These are phyloP conservation scores for Alcedo quadribrachys DNA, from an alignment of 2,797 vertebrate genomes.

Conservation along the genomic window DNA sequence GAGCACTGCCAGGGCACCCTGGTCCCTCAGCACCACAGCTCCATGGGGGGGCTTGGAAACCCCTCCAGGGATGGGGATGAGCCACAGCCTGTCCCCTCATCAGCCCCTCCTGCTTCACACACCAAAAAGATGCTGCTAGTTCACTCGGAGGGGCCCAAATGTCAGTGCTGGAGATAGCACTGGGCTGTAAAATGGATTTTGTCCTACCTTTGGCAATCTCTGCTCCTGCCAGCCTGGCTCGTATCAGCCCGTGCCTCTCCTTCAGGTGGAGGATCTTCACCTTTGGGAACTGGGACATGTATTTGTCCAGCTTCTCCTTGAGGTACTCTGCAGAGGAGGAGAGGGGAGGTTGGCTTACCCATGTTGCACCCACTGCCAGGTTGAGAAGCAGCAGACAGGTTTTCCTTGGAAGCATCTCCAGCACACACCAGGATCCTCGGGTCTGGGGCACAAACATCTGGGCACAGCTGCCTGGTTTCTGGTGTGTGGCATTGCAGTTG, in stretches of 20 bases:
- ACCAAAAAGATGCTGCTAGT: accelerated
- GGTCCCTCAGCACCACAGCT: neutral
- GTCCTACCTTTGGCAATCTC: conserved; percentile 86
- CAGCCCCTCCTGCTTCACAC: neutral
- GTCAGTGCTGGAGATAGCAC: accelerated
- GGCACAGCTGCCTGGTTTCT: neutral
- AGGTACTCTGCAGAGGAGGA: conserved; percentile 82
- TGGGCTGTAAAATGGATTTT: accelerated
- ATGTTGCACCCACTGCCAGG: accelerated
- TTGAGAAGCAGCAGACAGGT: accelerated
- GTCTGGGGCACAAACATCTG: neutral
- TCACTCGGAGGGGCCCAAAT: accelerated
- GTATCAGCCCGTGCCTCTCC: conserved; percentile 93
- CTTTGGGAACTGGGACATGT: conserved; percentile 91
- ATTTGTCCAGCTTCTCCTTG: conserved; percentile 86
- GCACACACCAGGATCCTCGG: neutral
- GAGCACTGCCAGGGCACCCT: neutral
- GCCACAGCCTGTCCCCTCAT: neutral
- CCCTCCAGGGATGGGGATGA: neutral
- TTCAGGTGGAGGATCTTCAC: conserved; percentile 89
- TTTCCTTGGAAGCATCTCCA: neutral
- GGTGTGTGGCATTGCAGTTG: too few species aligned
- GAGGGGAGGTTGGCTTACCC: neutral
- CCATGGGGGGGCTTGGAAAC: neutral
- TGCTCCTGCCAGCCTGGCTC: conserved; percentile 92